Evolutionary conservation across 1,140 invertebrate genomes (phyloP).

Genomic region (Zaprionus tsacasi): DNA sequence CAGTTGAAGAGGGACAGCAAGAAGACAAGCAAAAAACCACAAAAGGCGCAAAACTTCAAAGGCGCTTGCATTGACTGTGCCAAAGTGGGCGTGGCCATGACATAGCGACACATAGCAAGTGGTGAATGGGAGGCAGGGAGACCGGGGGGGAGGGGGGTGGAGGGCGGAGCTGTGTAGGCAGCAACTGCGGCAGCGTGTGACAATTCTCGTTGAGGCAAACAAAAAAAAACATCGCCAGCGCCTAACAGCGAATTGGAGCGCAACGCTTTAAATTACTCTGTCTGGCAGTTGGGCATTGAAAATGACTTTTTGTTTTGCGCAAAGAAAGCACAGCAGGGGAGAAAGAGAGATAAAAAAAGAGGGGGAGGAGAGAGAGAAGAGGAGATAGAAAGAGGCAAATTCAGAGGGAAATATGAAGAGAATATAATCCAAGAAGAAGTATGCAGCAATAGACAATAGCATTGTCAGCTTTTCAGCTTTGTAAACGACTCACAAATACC

Average conservation of each 20-base stretch:
- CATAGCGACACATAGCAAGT: background rate
- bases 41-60: slow-evolving; percentile 45
- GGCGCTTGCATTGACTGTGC: slow-evolving; percentile 36
- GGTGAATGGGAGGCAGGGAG: background rate
- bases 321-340: background rate
- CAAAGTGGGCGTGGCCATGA: slow-evolving; percentile 31
- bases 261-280: slow-evolving; percentile 51
- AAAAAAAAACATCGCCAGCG: slow-evolving; percentile 38
- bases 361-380: background rate
- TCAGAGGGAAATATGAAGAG: slow-evolving; percentile 5
- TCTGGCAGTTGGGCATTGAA: slow-evolving; percentile 32
- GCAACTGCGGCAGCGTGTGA: slow-evolving; percentile 47
- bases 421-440: slow-evolving; percentile 7
- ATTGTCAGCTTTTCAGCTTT: background rate
- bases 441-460: background rate
- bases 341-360: background rate
- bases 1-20: background rate
- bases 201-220: slow-evolving; percentile 35
- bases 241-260: slow-evolving; percentile 49
- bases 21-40: slow-evolving; percentile 26
- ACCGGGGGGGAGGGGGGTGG: background rate
- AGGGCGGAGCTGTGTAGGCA: slow-evolving; percentile 11
- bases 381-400: background rate
- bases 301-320: slow-evolving; percentile 39
- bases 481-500: background rate